A percentile compares a stretch with the other conserved stretches of the same genome.
phyloP scores from a whole-genome alignment of 2,888 invertebrate species.

The Parnassius orleans region DNA sequence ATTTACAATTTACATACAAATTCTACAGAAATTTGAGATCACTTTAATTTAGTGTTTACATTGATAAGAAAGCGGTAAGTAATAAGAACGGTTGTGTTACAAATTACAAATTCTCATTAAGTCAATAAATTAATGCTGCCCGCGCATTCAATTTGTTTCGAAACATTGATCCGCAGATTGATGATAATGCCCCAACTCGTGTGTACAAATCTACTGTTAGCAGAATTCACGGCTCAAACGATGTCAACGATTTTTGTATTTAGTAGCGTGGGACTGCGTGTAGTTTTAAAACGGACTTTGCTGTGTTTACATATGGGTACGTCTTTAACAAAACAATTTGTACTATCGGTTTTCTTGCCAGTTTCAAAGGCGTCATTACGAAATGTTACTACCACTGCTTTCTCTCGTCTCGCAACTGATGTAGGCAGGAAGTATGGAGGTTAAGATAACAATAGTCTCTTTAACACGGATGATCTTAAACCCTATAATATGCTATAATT shows the following conservation, averaged over 20 bases:
- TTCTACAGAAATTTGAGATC: neutral
- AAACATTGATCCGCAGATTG: conserved; percentile 31
- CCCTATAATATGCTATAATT: conserved; percentile 31
- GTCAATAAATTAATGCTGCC: conserved; percentile 23
- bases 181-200: conserved; percentile 21
- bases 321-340: conserved; percentile 29
- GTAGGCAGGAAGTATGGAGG: conserved; percentile 65
- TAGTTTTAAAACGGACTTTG: conserved; percentile 19
- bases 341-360: conserved; percentile 50
- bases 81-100: conserved; percentile 24
- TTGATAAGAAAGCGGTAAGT: conserved; percentile 7
- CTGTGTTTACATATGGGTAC: conserved; percentile 21
- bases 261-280: conserved; percentile 18
- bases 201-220: conserved; percentile 22
- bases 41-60: conserved; percentile 3
- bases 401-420: conserved; percentile 69
- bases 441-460: conserved; percentile 69
- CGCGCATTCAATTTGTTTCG: conserved; percentile 24
- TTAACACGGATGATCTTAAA: conserved; percentile 13
- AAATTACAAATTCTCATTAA: conserved; percentile 30
- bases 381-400: conserved; percentile 64
- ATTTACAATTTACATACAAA: neutral
- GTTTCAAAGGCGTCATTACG: conserved; percentile 62
- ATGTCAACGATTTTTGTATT: conserved; percentile 24
- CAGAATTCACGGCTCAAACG: conserved; percentile 18